These are phyloP conservation scores for Poecilia gillii DNA, from an alignment of 2,797 vertebrate species.

Conservation along the genomic window DNA sequence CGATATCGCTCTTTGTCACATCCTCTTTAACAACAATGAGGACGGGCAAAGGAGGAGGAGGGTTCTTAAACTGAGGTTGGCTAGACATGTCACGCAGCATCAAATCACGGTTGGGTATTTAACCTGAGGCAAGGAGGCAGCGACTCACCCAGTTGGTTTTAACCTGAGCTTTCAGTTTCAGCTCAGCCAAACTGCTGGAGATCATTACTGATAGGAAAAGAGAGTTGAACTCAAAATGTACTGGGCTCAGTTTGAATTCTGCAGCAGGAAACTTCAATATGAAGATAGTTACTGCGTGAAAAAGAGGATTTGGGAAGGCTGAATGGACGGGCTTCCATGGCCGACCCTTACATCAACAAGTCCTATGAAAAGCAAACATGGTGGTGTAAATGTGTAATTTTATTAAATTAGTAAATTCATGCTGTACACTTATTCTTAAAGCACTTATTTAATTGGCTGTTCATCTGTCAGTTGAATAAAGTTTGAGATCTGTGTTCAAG, in stretches of 20 bases:
- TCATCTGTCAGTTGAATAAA: no score
- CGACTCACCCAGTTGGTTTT: conserved; percentile 36
- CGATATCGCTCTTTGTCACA: conserved; percentile 81
- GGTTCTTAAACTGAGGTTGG: conserved; percentile 63
- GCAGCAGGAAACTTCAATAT: neutral
- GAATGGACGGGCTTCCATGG: neutral
- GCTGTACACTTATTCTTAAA: no score
- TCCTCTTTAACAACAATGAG: conserved; percentile 78
- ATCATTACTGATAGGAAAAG: conserved; percentile 19
- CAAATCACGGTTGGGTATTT: conserved; percentile 58
- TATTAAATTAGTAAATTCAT: no score
- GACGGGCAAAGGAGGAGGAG: conserved; percentile 49
- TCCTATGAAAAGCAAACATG: neutral
- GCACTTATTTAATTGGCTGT: no score
- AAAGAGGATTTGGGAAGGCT: neutral
- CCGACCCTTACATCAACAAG: neutral
- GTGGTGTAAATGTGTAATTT: no score
- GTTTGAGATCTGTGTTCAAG: no score
- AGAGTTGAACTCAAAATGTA: neutral
- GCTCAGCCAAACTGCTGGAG: neutral
- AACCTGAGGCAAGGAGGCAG: conserved; percentile 59
- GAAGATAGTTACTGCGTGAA: neutral
- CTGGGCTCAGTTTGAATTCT: neutral
- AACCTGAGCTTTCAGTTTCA: conserved; percentile 47
- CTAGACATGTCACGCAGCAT: conserved; percentile 62